A percentile compares a stretch with the other conserved stretches of the same genome.
phyloP scores from a whole-genome alignment of 2,113 vertebrate species.

The Aldabrachelys gigantea region DNA sequence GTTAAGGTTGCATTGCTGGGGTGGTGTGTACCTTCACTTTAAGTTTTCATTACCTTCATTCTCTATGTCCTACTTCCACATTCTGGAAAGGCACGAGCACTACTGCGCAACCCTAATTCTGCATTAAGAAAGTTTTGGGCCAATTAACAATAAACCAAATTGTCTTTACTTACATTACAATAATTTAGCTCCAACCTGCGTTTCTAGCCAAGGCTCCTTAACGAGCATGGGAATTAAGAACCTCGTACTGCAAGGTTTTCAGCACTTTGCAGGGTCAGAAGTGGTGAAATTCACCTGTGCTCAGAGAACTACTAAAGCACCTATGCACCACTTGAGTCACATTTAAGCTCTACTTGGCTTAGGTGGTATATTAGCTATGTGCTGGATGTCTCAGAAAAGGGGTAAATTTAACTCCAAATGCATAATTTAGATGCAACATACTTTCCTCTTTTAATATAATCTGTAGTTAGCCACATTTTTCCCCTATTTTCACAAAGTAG shows the following conservation, averaged over 20 bases:
- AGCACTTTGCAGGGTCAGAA: neutral
- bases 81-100: neutral
- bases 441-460: neutral
- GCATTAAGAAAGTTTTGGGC: neutral
- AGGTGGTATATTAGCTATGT: neutral
- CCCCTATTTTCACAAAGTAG: constrained; percentile 15
- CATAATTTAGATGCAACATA: neutral
- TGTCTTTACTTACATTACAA: neutral
- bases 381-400: neutral
- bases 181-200: neutral
- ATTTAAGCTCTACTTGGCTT: neutral
- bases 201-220: neutral
- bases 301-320: neutral
- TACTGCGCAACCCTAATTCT: neutral
- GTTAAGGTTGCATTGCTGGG: neutral
- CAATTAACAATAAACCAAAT: neutral
- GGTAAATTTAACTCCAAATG: neutral
- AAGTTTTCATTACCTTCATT: neutral
- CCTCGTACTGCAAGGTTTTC: neutral
- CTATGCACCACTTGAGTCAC: neutral
- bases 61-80: neutral
- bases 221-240: neutral
- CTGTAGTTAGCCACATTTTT: neutral
- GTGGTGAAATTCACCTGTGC: neutral
- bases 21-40: neutral